phyloP scores from a whole-genome alignment of 2,113 vertebrate species.

The Phylloscopus trochiloides region DNA sequence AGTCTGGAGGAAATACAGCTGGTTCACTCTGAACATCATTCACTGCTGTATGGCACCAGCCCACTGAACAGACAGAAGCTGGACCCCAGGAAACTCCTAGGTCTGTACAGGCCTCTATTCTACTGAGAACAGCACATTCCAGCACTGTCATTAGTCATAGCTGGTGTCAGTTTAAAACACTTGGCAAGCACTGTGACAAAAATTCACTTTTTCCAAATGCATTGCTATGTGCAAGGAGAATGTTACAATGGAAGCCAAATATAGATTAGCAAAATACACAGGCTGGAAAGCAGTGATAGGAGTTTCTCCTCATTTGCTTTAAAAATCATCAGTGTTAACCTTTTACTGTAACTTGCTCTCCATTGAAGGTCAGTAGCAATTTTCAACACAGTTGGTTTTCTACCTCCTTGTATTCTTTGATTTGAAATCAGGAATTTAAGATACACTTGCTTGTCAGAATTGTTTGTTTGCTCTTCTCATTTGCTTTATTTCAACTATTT shows the following conservation, averaged over 20 bases:
- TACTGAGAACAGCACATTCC: constrained; percentile 78
- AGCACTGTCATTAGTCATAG: constrained; percentile 75
- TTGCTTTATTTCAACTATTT: constrained; percentile 2
- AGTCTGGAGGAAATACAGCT: constrained; percentile 85
- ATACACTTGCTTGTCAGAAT: constrained; percentile 54
- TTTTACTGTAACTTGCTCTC: constrained; percentile 2
- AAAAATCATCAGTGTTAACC: constrained; percentile 1
- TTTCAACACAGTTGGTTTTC: neutral
- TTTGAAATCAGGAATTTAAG: constrained; percentile 1
- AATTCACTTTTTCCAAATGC: constrained; percentile 70
- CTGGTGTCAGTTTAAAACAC: constrained; percentile 72
- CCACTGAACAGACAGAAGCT: constrained; percentile 82
- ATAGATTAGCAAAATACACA: constrained; percentile 48
- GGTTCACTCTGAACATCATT: constrained; percentile 83
- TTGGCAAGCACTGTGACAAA: constrained; percentile 74
- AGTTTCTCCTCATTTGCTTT: constrained; percentile 2
- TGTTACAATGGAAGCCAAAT: constrained; percentile 53
- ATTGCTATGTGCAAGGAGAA: constrained; percentile 62
- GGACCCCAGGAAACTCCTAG: constrained; percentile 80
- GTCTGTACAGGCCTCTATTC: constrained; percentile 74
- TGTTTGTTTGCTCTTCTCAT: constrained; percentile 41
- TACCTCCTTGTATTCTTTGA: neutral
- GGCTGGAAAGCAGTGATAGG: constrained; percentile 35
- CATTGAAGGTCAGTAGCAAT: neutral
- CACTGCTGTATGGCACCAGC: constrained; percentile 80